Conservation (phyloP, 2,113 vertebrate species). For the Spheniscus mendiculus region DNA sequence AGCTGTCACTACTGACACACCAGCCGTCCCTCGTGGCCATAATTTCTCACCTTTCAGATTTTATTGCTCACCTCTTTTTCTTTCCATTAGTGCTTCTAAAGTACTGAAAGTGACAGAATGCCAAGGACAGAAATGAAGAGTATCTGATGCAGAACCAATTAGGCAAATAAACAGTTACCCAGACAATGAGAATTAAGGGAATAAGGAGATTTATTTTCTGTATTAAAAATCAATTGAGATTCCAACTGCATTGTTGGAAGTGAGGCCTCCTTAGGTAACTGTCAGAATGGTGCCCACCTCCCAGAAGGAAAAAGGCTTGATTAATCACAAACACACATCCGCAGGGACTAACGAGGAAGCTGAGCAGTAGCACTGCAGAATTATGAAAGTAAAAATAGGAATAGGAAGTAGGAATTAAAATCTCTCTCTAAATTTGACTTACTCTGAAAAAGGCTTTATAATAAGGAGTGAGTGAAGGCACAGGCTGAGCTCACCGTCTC, state of each 20-base stretch:
- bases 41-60: conserved; percentile 38
- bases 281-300: not conserved
- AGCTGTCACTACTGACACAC: conserved; percentile 28
- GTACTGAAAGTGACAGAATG: conserved; percentile 52
- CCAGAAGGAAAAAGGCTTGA: not conserved
- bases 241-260: not conserved
- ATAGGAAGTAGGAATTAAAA: not conserved
- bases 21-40: conserved; percentile 16
- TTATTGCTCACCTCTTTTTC: conserved; percentile 37
- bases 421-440: not conserved
- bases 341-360: not conserved
- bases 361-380: not conserved
- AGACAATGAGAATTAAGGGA: conserved; percentile 29
- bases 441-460: not conserved
- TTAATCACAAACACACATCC: not conserved
- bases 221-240: conserved; percentile 17
- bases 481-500: not conserved
- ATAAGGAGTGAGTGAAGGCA: not conserved
- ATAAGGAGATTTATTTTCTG: not conserved
- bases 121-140: conserved; percentile 23
- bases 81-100: not conserved
- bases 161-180: conserved; percentile 68
- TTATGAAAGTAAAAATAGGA: not conserved
- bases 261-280: not conserved
- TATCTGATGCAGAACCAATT: conserved; percentile 69